Evolutionary conservation across 2,797 vertebrate genomes (phyloP), one percentile per base, ranked within the genome.

Genomic region (Anabas testudineus): DNA sequence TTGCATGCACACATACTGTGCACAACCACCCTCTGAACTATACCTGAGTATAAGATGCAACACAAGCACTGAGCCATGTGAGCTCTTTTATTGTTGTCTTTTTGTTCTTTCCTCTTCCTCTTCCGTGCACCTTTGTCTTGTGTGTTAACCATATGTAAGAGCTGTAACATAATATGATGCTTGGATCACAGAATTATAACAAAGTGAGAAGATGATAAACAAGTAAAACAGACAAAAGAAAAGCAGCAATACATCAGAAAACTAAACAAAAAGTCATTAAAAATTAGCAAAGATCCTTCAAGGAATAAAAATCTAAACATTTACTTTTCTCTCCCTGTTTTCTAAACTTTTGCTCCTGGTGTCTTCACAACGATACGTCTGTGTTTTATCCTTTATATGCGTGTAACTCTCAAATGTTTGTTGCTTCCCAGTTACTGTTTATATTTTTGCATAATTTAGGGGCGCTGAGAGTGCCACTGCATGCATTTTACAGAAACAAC

Each of bases 11-110:
- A 36, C 28, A 5, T 18, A 46, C 34, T 37, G 32, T 15, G 16
- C 7, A 15, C 36, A 41, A 5, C 2, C 36, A 3, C 24, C 1
- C 1, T 47, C 54, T 55, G 56, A 13, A 46, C 18, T 18, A 18
- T 61, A 74, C 57, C 18, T 61, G 28, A 24, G 18, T 19, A 2
- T 10, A 10, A 48, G 58, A 42, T 70, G 63, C 21, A 14, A 26
- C 59, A 2, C 6, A 26, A 71, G 46, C 24, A 6, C 37, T 5
- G 30, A 46, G 61, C 67, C 71, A 42, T 10, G 61, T 68, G 74
- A 74, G 26, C 36, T 52, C 43, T 67, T 75, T 78, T 69, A 60
- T 47, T 10, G 36, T 56, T 43, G 22, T 39, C 18, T 60, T 22
- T 60, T 22, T 19, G 41, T 10, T n/a, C 42, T 13, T n/a, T 13